Evolutionary conservation across 2,888 invertebrate species (phyloP), one percentile per base, ranked within the genome.

Genomic region (Hyalella azteca): DNA sequence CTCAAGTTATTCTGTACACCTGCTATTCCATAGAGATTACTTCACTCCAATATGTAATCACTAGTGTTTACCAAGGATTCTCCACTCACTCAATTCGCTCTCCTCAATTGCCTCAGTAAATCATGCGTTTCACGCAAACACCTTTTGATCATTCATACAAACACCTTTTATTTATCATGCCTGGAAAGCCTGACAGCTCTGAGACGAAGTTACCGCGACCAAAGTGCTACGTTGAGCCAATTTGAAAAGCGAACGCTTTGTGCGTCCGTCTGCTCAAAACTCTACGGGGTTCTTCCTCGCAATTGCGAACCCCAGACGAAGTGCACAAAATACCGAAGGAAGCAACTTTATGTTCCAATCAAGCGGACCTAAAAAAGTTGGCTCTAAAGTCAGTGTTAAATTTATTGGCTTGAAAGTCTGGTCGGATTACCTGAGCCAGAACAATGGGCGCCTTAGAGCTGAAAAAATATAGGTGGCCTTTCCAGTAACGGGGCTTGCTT

Each of bases 321-420:
- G 26, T 54, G 54, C 54, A 1, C 26, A 54, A 54, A 54, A 54
- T 54, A 26, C 29, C 54, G 29, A 29, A 54, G 26, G 3, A 29
- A 19, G 39, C 39, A 32, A 66, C 66, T 66, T 66, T 66, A 66
- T 66, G 66, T 66, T 66, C 66, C 66, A 66, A 66, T 66, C 66
- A 66, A 66, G 66, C 66, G 19, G 66, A 36, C 66, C 66, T 45
- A 66, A 66, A 59, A 66, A 66, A 66, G 36, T 66, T 36, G 66
- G 66, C 36, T 36, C 36, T 66, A 36, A 66, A 66, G 66, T 66
- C 66, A 66, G 66, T 66, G 66, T 36, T 36, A 32, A 66, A 66
- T 66, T 66, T 66, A 66, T 66, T 36, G 66, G 36, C 66, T 66
- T 36, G 36, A 32, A 66, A 66, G 66, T 36, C 66, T 66, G 36